phyloP scores from a whole-genome alignment of 2,113 vertebrate genomes.

The Leptocoma aspasia region DNA sequence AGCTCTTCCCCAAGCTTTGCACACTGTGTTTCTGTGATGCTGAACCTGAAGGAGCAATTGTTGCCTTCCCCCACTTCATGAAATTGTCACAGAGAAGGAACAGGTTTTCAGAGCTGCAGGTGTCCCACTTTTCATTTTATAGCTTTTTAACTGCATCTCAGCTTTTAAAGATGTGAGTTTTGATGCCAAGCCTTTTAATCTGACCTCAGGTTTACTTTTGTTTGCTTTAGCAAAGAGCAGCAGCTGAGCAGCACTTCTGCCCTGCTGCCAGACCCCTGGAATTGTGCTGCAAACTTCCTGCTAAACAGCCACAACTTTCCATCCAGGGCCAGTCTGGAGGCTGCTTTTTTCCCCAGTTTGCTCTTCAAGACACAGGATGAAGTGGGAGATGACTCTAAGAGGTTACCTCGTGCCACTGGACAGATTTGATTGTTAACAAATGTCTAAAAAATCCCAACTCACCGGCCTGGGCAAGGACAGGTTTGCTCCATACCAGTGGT shows the following conservation, averaged over 20 bases:
- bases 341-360: not conserved
- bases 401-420: not conserved
- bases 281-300: not conserved
- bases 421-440: not conserved
- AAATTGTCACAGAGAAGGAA: not conserved
- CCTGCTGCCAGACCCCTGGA: not conserved
- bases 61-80: not conserved
- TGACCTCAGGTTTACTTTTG: not conserved
- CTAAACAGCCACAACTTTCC: not conserved
- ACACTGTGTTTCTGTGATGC: accelerated
- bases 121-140: not conserved
- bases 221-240: not conserved
- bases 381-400: not conserved
- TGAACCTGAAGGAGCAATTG: not conserved
- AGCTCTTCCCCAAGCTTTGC: not conserved
- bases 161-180: not conserved
- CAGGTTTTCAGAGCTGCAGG: not conserved
- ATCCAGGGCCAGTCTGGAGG: not conserved
- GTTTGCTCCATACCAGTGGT: slow-evolving; percentile 98
- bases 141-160: not conserved
- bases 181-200: not conserved
- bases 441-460: slow-evolving; percentile 58
- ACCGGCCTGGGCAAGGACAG: slow-evolving; percentile 93
- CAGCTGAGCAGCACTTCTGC: not conserved
- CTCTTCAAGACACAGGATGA: not conserved